Conservation (phyloP, 2,797 vertebrate species). For the Uromys caudimaculatus region DNA sequence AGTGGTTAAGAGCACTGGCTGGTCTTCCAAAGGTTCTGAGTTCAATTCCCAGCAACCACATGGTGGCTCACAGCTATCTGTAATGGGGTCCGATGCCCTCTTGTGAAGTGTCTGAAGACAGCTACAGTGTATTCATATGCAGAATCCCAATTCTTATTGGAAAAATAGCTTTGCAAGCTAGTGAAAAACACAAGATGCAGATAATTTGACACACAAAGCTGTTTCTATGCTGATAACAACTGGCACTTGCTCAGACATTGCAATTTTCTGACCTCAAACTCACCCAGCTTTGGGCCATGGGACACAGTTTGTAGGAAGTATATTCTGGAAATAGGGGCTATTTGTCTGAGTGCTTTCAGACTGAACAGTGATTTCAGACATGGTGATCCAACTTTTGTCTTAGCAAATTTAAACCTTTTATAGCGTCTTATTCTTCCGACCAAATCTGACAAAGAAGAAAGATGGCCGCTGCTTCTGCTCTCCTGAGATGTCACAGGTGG, state of each 20-base stretch:
- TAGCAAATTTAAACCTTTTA: background rate
- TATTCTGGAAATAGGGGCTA: background rate
- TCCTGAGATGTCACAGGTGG: background rate
- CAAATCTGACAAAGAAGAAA: constrained; percentile 28
- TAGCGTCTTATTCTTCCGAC: background rate
- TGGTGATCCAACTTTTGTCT: constrained; percentile 4
- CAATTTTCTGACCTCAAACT: background rate
- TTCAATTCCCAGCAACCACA: too few species aligned
- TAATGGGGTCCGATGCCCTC: too few species aligned
- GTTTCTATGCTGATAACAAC: constrained; percentile 30
- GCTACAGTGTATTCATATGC: background rate
- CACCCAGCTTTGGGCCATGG: background rate
- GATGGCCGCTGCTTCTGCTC: background rate
- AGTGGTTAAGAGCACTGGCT: too few species aligned
- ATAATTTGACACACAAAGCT: background rate
- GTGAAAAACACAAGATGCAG: background rate
- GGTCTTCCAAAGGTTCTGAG: too few species aligned
- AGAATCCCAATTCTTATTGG: background rate
- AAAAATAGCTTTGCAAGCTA: background rate
- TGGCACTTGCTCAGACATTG: background rate
- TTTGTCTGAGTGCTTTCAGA: constrained; percentile 14
- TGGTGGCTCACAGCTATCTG: too few species aligned
- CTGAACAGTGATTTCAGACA: constrained; percentile 34
- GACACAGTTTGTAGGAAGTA: background rate
- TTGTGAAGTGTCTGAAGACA: too few species aligned